Evolutionary conservation across 1,140 invertebrate species (phyloP), one percentile per base, ranked within the genome.

Genomic region (Drosophila ficusphila): DNA sequence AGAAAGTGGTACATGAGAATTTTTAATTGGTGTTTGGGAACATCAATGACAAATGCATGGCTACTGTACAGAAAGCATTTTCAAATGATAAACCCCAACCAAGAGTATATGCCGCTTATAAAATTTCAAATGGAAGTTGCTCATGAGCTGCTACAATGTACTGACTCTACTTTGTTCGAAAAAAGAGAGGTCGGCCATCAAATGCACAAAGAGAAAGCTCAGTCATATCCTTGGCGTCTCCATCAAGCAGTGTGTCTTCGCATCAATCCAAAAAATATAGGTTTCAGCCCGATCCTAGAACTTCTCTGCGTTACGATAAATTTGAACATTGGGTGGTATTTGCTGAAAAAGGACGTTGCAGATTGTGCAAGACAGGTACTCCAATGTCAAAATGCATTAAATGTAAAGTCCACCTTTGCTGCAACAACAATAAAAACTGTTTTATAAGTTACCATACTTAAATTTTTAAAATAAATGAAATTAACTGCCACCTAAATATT

Each of bases 321-420:
- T 7, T n/a, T n/a, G n/a, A n/a, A n/a, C n/a, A n/a, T n/a, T n/a
- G n/a, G n/a, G n/a, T n/a, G n/a, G n/a, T n/a, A n/a, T n/a, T n/a
- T n/a, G n/a, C n/a, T n/a, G n/a, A n/a, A n/a, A n/a, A n/a, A n/a
- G n/a, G n/a, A n/a, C n/a, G n/a, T 39, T 65, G 67, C 54, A 76
- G 54, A 47, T 36, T 61, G 38, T 46, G 61, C 14, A 76, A 76
- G 23, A 65, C 60, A 39, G 60, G 54, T 25, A 71, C 67, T 2
- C 72, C 67, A 64, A 58, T 42, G 38, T 67, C 62, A 11, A 73
- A 61, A 61, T 61, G 71, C 19, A 25, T 46, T 48, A 65, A 65
- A 70, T 75, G 58, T 27, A 75, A 64, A 39, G 39, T 68, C 27
- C 49, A 68, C 31, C 53, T 64, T 21, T 58, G 54, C 39, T 58